phyloP scores from a whole-genome alignment of 2,888 invertebrate genomes.

The Apamea crenata region DNA sequence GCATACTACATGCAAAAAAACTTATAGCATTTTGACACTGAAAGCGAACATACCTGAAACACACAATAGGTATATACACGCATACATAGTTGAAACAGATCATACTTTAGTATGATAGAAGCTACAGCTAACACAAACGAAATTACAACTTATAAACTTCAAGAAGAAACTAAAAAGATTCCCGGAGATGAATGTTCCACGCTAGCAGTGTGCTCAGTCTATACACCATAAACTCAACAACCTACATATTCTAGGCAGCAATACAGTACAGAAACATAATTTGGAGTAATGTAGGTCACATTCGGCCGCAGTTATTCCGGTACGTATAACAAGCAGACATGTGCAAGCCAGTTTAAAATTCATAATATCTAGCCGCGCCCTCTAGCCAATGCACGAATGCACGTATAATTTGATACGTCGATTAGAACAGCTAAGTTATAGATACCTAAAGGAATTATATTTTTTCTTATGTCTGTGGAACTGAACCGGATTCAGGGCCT shows the following conservation, averaged over 20 bases:
- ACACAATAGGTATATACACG: no score
- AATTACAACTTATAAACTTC: not conserved
- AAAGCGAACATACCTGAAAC: not conserved
- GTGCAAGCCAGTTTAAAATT: slow-evolving; percentile 82
- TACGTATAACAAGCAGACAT: slow-evolving; percentile 66
- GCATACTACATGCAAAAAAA: not conserved
- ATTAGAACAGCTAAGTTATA: slow-evolving; percentile 28
- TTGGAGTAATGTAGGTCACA: slow-evolving; percentile 81
- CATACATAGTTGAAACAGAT: no score
- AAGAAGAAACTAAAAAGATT: not conserved
- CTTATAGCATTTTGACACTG: not conserved
- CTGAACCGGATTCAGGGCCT: not conserved
- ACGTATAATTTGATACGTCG: slow-evolving; percentile 62
- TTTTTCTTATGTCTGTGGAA: not conserved
- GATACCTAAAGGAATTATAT: not conserved
- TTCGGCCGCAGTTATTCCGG: slow-evolving; percentile 72
- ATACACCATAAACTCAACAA: not conserved
- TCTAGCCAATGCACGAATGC: slow-evolving; percentile 60
- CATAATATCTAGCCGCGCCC: slow-evolving; percentile 87
- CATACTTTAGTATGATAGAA: not conserved
- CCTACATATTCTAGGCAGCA: slow-evolving; percentile 29
- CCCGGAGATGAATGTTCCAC: not conserved
- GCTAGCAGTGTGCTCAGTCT: not conserved
- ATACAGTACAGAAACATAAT: slow-evolving; percentile 63
- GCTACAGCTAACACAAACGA: not conserved